Conservation (phyloP, 2,888 invertebrate genomes). For the Pollenia griseotomentosa region DNA sequence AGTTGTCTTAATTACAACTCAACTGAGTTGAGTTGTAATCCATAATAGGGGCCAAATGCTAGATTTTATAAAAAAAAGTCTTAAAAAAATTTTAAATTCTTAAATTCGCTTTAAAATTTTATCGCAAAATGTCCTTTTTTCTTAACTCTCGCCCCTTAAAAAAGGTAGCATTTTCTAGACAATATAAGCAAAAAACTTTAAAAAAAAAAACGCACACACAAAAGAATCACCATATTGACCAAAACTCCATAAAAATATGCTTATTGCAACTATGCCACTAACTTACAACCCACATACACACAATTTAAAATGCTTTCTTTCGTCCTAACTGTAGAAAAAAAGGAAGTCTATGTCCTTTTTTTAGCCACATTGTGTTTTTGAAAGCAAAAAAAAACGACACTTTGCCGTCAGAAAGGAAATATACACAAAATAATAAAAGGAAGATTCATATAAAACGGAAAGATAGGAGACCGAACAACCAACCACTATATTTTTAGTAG, state of each 20-base stretch:
- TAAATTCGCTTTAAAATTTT: constrained; percentile 1
- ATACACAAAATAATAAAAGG: constrained; percentile 24
- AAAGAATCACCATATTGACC: constrained; percentile 66
- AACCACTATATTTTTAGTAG: constrained; percentile 49
- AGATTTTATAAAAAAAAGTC: background rate
- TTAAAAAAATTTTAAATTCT: background rate
- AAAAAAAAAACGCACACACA: constrained; percentile 42
- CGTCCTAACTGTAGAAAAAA: constrained; percentile 70
- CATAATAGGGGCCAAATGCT: too few species aligned
- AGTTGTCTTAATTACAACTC: too few species aligned
- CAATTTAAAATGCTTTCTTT: background rate
- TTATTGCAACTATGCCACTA: constrained; percentile 45
- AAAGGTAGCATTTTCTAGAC: constrained; percentile 40
- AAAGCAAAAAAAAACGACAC: constrained; percentile 10
- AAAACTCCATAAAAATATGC: constrained; percentile 51
- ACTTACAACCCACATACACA: constrained; percentile 52
- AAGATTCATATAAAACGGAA: constrained; percentile 62
- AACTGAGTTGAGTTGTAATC: too few species aligned
- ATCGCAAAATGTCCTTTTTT: background rate
- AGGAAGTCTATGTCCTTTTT: constrained; percentile 79
- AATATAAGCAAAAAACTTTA: constrained; percentile 26
- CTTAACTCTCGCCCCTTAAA: background rate
- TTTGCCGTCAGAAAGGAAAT: constrained; percentile 57
- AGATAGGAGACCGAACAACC: constrained; percentile 67
- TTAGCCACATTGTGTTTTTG: background rate